Base-by-base conservation (phyloP, 2,888 invertebrate genomes). In the Cephus pygmeus region DNA sequence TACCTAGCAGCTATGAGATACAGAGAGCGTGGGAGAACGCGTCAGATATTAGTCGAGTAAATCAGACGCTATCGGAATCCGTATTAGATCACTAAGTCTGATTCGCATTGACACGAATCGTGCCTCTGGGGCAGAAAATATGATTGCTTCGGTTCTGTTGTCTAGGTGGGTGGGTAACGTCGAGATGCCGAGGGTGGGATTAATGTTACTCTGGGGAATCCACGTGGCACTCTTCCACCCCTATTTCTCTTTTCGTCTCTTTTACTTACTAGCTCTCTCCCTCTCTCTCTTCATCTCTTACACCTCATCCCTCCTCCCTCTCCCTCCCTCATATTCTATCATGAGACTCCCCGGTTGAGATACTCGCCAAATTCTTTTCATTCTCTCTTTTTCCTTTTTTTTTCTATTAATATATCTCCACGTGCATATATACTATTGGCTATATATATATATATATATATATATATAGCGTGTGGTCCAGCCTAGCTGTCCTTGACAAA, bases 31-130 rank as follows among this genome's bases (percentile, higher is more conserved):
- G 71, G 71, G 33, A 71, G 33, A 34, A 31, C 33, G 33, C 71
- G 35, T 56, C 34, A 69, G 75, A 75, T 76, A 78, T 76, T 76
- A 81, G 82, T 78, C 81, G 84, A 87, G 88, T 87, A 90, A 91
- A 91, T 91, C 90, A 88, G 90, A 86, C 87, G 84, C 85, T 90
- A 90, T 90, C 88, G 89, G 85, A 88, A 89, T 90, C 87, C 88
- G 86, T 88, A 90, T 91, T 90, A 91, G 91, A 91, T 91, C 91
- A 86, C 89, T 88, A 88, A 90, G 90, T 86, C 88, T 90, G 91
- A 91, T 91, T 91, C 91, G 88, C 88, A 90, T 91, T 89, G 90
- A 91, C 90, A 88, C 88, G 90, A 90, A 91, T 91, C 89, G 89
- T 88, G 90, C 90, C 91, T 90, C 80, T 89, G 90, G 90, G 91